Conservation (phyloP, 2,888 invertebrate species). For the Leptopilina drosophilae region DNA sequence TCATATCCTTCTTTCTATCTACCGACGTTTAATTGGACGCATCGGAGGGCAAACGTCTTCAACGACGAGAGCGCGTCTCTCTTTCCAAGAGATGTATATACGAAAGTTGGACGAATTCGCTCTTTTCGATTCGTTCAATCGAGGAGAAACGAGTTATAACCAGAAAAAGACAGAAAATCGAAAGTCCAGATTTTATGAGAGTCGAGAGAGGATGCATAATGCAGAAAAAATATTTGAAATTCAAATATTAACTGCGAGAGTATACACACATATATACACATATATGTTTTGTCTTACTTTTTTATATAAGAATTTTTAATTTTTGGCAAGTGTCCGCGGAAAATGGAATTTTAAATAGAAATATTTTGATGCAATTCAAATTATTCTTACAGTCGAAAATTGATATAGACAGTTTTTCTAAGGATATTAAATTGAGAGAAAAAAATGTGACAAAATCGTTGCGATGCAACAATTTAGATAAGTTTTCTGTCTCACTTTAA, state of each 20-base stretch:
- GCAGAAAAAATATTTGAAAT: not conserved
- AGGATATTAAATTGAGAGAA: too few species aligned
- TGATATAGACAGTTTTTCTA: too few species aligned
- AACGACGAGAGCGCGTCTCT: slow-evolving; percentile 6
- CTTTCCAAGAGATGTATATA: slow-evolving; percentile 11
- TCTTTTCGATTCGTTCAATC: slow-evolving; percentile 21
- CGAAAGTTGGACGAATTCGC: slow-evolving; percentile 40
- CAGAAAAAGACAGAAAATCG: slow-evolving; percentile 17
- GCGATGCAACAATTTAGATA: too few species aligned
- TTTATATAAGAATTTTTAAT: too few species aligned
- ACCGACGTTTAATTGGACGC: slow-evolving; percentile 57
- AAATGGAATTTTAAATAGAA: too few species aligned
- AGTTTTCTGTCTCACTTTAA: too few species aligned
- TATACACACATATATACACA: not conserved
- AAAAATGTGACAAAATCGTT: too few species aligned
- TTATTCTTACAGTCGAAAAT: too few species aligned
- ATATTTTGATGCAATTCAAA: too few species aligned
- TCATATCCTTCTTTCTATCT: slow-evolving; percentile 51
- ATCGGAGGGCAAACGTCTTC: slow-evolving; percentile 43
- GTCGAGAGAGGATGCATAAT: slow-evolving; percentile 7
- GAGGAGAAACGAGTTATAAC: slow-evolving; percentile 34
- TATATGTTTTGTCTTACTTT: too few species aligned
- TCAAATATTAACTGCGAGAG: not conserved
- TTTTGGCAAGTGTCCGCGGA: too few species aligned
- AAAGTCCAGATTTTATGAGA: slow-evolving; percentile 29